These are phyloP conservation scores for Dione vanillae DNA, from an alignment of 2,888 invertebrate species.

Conservation along the genomic window DNA sequence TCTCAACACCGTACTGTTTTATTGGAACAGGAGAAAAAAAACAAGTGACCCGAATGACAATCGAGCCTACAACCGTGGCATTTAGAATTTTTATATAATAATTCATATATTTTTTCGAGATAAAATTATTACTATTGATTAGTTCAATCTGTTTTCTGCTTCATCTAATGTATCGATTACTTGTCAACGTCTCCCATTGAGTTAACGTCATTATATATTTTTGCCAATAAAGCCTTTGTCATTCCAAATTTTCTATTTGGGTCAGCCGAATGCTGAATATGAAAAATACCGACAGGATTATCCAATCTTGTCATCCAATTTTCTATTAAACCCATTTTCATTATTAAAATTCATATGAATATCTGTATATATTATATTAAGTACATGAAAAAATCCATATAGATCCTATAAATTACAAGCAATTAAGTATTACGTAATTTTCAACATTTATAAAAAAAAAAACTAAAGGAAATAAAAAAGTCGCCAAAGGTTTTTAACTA, in stretches of 20 bases:
- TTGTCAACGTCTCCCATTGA: neutral
- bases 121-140: no score
- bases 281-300: constrained; percentile 18
- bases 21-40: no score
- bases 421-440: no score
- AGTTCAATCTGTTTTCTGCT: no score
- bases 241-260: constrained; percentile 31
- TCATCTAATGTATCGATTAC: neutral
- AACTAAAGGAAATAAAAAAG: neutral
- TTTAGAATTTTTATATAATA: no score
- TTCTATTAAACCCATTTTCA: constrained; percentile 4
- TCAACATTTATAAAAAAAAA: no score
- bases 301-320: constrained; percentile 25
- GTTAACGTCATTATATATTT: constrained; percentile 27
- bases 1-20: no score
- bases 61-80: no score
- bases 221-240: constrained; percentile 24
- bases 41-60: no score
- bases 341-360: constrained; percentile 4
- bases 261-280: constrained; percentile 24
- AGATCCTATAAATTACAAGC: no score
- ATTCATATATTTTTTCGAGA: neutral
- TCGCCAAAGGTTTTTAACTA: neutral
- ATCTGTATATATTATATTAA: neutral
- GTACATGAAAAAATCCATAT: no score